Percentiles rank a stretch among this genome's conserved stretches.
Evolutionary conservation across 2,888 invertebrate genomes (phyloP).

Genomic region (Drosophila sordidula): DNA sequence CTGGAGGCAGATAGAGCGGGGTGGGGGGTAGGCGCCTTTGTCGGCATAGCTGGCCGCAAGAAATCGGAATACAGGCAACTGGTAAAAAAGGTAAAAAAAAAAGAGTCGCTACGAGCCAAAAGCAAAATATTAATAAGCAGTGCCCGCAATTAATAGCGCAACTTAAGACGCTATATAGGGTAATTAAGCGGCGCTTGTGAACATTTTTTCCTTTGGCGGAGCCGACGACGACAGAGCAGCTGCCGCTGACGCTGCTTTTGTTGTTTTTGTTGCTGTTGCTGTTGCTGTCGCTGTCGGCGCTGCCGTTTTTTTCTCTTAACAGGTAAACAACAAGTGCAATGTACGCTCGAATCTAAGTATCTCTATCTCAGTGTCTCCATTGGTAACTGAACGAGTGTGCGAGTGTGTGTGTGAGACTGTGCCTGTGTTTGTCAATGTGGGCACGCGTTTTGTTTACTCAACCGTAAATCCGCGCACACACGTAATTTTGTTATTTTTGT

Average conservation of each 20-base stretch:
- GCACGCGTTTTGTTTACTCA: slow-evolving; percentile 72
- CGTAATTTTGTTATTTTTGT: slow-evolving; percentile 57
- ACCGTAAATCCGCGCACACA: slow-evolving; percentile 79
- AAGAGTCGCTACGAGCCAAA: slow-evolving; percentile 53
- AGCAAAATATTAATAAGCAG: slow-evolving; percentile 78
- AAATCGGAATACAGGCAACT: slow-evolving; percentile 39
- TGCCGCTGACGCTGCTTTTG: slow-evolving; percentile 25
- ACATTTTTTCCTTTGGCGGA: slow-evolving; percentile 75
- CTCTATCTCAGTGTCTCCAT: slow-evolving; percentile 44
- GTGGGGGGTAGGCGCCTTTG: slow-evolving; percentile 61
- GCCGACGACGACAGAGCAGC: slow-evolving; percentile 58
- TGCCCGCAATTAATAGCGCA: slow-evolving; percentile 82
- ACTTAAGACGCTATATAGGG: slow-evolving; percentile 82
- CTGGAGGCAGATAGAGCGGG: slow-evolving; percentile 3
- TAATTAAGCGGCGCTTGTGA: slow-evolving; percentile 81
- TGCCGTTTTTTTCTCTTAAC: slow-evolving; percentile 58
- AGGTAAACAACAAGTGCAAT: slow-evolving; percentile 79
- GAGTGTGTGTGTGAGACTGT: slow-evolving; percentile 1
- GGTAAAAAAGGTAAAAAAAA: slow-evolving; percentile 6
- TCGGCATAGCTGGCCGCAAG: slow-evolving; percentile 61
- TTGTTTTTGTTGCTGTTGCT: slow-evolving; percentile 14
- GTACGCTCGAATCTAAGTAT: slow-evolving; percentile 63
- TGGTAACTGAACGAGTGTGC: slow-evolving; percentile 5
- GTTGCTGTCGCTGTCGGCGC: slow-evolving; percentile 47
- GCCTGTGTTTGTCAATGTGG: slow-evolving; percentile 43